A percentile compares a stretch with the other conserved stretches of the same genome.
Conservation (phyloP, 2,797 vertebrate species). For the Schizopygopsis malacanthus region DNA sequence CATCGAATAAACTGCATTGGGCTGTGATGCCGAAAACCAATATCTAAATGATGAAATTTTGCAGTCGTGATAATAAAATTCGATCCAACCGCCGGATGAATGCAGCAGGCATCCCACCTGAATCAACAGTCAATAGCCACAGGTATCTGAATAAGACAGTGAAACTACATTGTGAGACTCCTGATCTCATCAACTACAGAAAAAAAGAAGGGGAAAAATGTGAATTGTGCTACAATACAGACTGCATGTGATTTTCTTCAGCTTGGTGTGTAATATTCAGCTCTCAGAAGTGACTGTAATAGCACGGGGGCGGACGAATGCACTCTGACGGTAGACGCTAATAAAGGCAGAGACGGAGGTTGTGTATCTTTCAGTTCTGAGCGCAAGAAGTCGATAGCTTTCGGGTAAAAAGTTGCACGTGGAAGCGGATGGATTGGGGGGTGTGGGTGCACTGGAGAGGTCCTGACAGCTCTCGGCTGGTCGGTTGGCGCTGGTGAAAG, state of each 20-base stretch:
- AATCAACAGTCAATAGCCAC: slow-evolving; percentile 18
- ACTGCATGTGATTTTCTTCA: slow-evolving; percentile 24
- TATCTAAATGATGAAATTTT: slow-evolving; percentile 34
- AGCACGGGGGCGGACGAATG: neutral
- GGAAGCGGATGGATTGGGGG: neutral
- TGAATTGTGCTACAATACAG: slow-evolving; percentile 26
- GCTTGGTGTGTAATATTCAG: slow-evolving; percentile 18
- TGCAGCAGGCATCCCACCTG: slow-evolving; percentile 60
- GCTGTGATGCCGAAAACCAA: slow-evolving; percentile 30
- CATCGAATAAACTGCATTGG: slow-evolving; percentile 4
- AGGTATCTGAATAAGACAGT: slow-evolving; percentile 2
- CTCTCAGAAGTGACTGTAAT: slow-evolving; percentile 21
- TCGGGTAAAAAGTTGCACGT: neutral
- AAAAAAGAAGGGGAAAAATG: neutral
- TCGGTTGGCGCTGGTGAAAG: neutral
- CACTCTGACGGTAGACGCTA: neutral
- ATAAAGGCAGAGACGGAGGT: slow-evolving; percentile 7
- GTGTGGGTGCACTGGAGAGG: slow-evolving; percentile 33
- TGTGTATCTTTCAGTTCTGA: slow-evolving; percentile 28
- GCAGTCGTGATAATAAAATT: slow-evolving; percentile 28
- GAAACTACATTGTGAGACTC: slow-evolving; percentile 27
- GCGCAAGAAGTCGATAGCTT: slow-evolving; percentile 15
- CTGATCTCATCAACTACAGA: slow-evolving; percentile 36
- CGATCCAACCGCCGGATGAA: neutral
- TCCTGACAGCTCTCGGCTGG: slow-evolving; percentile 34